Evolutionary conservation across 2,113 vertebrate genomes (phyloP).

Genomic region (Oreotrochilus melanogaster): DNA sequence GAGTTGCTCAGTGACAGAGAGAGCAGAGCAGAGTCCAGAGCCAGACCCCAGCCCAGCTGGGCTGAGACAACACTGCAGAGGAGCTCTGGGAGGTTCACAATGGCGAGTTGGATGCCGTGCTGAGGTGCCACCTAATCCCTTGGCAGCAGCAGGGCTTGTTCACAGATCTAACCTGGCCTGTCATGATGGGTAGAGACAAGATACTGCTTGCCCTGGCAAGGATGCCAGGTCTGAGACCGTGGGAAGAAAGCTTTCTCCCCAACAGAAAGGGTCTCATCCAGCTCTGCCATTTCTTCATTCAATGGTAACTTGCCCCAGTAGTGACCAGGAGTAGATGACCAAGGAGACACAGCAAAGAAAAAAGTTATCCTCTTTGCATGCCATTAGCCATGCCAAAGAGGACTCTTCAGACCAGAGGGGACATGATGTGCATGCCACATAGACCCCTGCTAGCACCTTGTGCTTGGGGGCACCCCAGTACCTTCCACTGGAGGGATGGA

Average conservation of each 20-base stretch:
- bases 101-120: fast-evolving
- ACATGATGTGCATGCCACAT: fast-evolving
- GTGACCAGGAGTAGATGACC: background rate
- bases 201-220: background rate
- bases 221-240: background rate
- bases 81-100: background rate
- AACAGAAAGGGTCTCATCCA: background rate
- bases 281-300: background rate
- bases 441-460: background rate
- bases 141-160: background rate
- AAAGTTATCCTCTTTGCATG: background rate
- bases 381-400: background rate
- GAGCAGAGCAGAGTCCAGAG: background rate
- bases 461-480: background rate
- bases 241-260: background rate
- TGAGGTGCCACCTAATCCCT: background rate
- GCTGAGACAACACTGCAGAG: background rate
- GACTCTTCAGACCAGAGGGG: background rate
- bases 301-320: background rate
- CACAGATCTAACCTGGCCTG: background rate
- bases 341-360: background rate
- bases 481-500: background rate
- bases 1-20: background rate
- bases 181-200: background rate
- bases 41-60: fast-evolving